A percentile compares a stretch with the other conserved stretches of the same genome.
Evolutionary conservation across 2,797 vertebrate species (phyloP).

Genomic region (Percopsis omiscomaycus): DNA sequence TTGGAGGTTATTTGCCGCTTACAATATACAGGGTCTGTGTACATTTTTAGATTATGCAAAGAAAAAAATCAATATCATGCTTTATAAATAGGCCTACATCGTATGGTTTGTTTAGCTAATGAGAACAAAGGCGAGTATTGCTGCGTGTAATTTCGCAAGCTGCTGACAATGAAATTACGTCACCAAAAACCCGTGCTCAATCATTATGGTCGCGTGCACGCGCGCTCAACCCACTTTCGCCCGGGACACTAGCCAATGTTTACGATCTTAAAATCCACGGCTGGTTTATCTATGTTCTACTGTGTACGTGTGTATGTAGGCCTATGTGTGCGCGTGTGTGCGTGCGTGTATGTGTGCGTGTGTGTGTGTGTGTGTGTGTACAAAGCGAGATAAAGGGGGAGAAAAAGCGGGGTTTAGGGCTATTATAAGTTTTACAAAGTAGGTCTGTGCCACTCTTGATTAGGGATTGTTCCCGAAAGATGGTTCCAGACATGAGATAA

Average conservation of each 20-base stretch:
- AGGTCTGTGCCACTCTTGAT: constrained; percentile 80
- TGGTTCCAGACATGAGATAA: constrained; percentile 88
- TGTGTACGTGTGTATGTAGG: constrained; percentile 7
- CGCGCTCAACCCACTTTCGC: too few relatives aligned
- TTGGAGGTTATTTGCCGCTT: neutral
- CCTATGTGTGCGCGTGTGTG: constrained; percentile 9
- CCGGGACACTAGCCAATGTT: constrained; percentile 14
- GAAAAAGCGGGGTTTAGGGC: constrained; percentile 19
- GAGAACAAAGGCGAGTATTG: neutral
- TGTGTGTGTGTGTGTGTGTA: constrained; percentile 15
- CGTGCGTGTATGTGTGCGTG: constrained; percentile 12
- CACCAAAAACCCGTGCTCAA: too few relatives aligned
- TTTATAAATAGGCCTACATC: too few relatives aligned
- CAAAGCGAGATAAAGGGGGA: constrained; percentile 18
- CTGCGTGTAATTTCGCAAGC: too few relatives aligned
- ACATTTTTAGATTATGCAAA: too few relatives aligned
- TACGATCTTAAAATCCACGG: constrained; percentile 24
- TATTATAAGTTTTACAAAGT: constrained; percentile 67
- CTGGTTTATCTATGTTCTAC: constrained; percentile 23
- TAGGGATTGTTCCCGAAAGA: constrained; percentile 79
- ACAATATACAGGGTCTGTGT: neutral
- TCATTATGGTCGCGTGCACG: neutral
- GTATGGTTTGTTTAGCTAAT: neutral
- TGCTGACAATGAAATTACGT: neutral
- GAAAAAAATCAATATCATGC: neutral